phyloP scores from a whole-genome alignment of 2,888 invertebrate genomes.

The Allacma fusca region DNA sequence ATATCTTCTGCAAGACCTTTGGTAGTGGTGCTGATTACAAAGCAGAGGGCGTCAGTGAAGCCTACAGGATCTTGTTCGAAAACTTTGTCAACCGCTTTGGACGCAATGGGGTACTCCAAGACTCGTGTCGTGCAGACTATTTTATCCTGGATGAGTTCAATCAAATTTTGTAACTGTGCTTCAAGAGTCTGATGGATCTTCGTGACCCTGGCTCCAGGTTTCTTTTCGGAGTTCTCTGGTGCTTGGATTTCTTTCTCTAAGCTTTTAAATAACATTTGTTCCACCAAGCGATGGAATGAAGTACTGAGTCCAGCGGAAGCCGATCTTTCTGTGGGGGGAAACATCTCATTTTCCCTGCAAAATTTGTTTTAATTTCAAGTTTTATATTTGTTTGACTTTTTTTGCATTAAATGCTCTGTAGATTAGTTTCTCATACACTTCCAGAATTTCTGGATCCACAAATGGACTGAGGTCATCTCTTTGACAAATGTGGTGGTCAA shows the following conservation, averaged over 20 bases:
- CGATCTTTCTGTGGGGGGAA: too few relatives aligned
- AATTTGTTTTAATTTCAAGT: too few relatives aligned
- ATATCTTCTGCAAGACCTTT: not conserved
- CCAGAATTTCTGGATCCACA: too few relatives aligned
- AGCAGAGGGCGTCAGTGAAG: conserved; percentile 21
- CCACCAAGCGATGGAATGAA: not conserved
- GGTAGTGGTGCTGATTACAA: conserved; percentile 17
- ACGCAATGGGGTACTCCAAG: conserved; percentile 26
- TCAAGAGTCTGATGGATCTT: conserved; percentile 18
- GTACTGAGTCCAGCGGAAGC: not conserved
- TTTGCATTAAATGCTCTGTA: too few relatives aligned
- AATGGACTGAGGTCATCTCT: too few relatives aligned
- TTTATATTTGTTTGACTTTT: too few relatives aligned
- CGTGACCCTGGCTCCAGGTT: not conserved
- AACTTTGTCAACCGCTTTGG: conserved; percentile 12
- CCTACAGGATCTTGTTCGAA: conserved; percentile 18
- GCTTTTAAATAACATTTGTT: conserved; percentile 22
- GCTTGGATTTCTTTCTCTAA: conserved; percentile 22
- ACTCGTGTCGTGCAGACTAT: conserved; percentile 9
- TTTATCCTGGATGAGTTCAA: conserved; percentile 29
- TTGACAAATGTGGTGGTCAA: too few relatives aligned
- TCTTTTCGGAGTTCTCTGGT: not conserved
- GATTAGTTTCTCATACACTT: too few relatives aligned
- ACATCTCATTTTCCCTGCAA: too few relatives aligned
- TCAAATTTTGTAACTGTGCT: conserved; percentile 5